Evolutionary conservation across 2,113 vertebrate genomes (phyloP), one percentile per base, ranked within the genome.

Genomic region (Mesitornis unicolor): DNA sequence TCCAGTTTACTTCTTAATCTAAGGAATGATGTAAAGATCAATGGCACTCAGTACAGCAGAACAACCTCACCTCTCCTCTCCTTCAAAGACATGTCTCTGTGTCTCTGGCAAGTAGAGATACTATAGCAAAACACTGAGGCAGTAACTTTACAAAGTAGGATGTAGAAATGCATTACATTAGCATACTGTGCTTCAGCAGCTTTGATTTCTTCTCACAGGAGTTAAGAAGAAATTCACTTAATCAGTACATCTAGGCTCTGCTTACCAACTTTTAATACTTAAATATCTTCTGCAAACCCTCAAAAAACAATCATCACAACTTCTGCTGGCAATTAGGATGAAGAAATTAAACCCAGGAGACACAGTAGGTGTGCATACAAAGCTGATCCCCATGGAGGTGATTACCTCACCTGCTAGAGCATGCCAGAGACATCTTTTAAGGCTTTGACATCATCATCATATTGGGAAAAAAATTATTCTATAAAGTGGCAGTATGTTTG

Each of bases 311-410:
- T 84, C 63, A 68, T 63, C 60, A 26, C 70, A 76, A 64, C 64
- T 81, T 89, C 74, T 93, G 69, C 28, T 82, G 53, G 65, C 87
- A 94, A 76, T 83, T 54, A 89, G 40, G 57, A 68, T 75, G 64
- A 84, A 84, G 84, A 73, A 96, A 91, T 93, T 64, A 91, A 93
- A 75, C 89, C 81, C 92, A 57, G 48, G 78, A 87, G 87, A 82
- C 45, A 45, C 5, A 8, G 6, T 22, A 40, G 19, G 36, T 81
- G 47, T 53, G 75, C 22, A 24, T 75, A 81, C 25, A 78, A 91
- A 71, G 68, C 56, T 94, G 80, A 77, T 75, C 31, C 73, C 50
- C 61, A 16, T 20, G 21, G 69, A 33, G 10, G 29, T 40, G 35
- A 84, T 53, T 76, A 51, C 43, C 40, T 81, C 69, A 89, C 38